Evolutionary conservation across 2,888 invertebrate genomes (phyloP).

Genomic region (Neoitamus cyanurus): DNA sequence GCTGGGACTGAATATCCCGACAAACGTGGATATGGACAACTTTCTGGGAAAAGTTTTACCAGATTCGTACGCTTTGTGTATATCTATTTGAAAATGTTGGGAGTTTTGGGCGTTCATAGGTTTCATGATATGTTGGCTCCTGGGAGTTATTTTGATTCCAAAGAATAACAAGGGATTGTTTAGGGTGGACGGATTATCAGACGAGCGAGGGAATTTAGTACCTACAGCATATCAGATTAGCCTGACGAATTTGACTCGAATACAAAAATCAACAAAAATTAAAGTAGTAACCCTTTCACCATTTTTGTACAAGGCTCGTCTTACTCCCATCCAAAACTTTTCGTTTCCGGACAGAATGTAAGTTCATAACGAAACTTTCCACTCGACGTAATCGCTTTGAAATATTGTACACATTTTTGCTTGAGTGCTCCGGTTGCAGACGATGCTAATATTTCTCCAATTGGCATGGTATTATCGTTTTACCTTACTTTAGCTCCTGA

Average conservation of each 20-base stretch:
- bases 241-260: slow-evolving; percentile 3
- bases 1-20: slow-evolving; percentile 13
- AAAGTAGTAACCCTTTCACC: neutral
- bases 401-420: too few relatives aligned
- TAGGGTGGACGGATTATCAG: slow-evolving; percentile 30
- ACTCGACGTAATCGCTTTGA: neutral
- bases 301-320: neutral
- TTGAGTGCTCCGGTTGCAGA: too few relatives aligned
- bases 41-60: slow-evolving; percentile 32
- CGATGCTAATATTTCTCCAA: too few relatives aligned
- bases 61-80: slow-evolving; percentile 20
- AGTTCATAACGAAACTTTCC: too few relatives aligned
- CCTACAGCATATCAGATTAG: slow-evolving; percentile 10
- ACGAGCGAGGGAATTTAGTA: slow-evolving; percentile 14
- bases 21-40: slow-evolving; percentile 25
- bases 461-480: neutral
- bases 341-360: neutral
- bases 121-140: slow-evolving; percentile 28
- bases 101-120: slow-evolving; percentile 4
- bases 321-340: neutral
- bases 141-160: slow-evolving; percentile 34
- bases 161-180: slow-evolving; percentile 28
- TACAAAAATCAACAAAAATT: slow-evolving; percentile 1
- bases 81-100: slow-evolving; percentile 17
- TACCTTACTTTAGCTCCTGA: neutral